Evolutionary conservation across 1,140 invertebrate genomes (phyloP), one percentile per base, ranked within the genome.

Genomic region (Nixonia krombeini): DNA sequence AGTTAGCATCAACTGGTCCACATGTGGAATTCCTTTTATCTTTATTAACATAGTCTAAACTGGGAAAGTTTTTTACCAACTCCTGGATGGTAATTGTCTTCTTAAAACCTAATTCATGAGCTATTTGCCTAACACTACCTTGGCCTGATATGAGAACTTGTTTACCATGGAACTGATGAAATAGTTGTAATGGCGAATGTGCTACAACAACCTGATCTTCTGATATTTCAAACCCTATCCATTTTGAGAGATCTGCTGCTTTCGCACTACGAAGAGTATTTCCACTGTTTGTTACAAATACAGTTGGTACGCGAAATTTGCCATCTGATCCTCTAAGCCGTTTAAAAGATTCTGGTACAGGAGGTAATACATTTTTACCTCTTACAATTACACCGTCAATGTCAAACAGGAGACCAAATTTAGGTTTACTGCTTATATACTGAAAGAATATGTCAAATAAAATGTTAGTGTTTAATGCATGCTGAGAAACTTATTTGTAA

Each of bases 301-400:
- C 86, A 1, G 90, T 89, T 3, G 91, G 91, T 4, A 92, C 85
- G n/a, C 85, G 75, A 67, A 91, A 88, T 49, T 88, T 87, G 1
- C 88, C 88, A 56, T 87, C 74, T 6, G 79, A 42, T 63, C 89
- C 88, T 44, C 86, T 83, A 9, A 92, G 77, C 15, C 86, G 79
- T 25, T 86, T 80, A 55, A 85, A 92, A 70, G 70, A 86, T 81
- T 84, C 87, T 41, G 82, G 84, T 1, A 90, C 90, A n/a, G 87
- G 85, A n/a, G 89, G 87, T 17, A 93, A 71, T 3, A 91, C 85
- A 21, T 86, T 86, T 62, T 87, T 87, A 0, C 91, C 91, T 37
- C 91, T 79, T 0, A 91, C 89, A 64, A 93, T 84, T 0, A 93
- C 91, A 9, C 91, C 91, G 68, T 93, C 91, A 33, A 92, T 91